Evolutionary conservation across 2,797 vertebrate species (phyloP).

Genomic region (Synaphobranchus kaupii): DNA sequence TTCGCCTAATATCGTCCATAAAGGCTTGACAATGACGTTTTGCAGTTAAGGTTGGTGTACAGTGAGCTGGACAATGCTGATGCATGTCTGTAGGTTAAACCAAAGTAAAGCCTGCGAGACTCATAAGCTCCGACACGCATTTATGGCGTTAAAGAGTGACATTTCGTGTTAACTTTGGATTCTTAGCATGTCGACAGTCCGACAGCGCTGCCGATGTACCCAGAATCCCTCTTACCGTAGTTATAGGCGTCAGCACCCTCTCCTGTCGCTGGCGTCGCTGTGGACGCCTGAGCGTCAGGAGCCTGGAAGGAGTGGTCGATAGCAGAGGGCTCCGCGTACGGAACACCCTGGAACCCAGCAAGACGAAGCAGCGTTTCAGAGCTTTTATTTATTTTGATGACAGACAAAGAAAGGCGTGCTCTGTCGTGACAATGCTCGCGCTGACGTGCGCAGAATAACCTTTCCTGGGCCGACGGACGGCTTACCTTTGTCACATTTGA

Average conservation of each 20-base stretch:
- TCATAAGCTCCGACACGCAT: too few species aligned
- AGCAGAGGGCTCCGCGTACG: slow-evolving; percentile 34
- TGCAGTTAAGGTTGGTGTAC: background rate
- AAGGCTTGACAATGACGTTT: background rate
- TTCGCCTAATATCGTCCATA: background rate
- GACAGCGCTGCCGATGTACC: background rate
- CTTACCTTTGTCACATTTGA: slow-evolving; percentile 45
- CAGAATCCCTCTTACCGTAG: slow-evolving; percentile 47
- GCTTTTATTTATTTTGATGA: background rate
- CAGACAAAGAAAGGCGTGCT: background rate
- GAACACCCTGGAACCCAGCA: slow-evolving; percentile 27
- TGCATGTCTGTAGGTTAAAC: too few species aligned
- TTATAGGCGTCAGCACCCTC: slow-evolving; percentile 56
- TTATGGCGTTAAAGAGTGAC: too few species aligned
- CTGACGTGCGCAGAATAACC: background rate
- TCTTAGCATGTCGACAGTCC: background rate
- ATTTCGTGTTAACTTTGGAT: too few species aligned
- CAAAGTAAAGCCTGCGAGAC: too few species aligned
- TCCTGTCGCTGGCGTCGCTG: slow-evolving; percentile 23
- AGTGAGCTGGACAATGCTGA: too few species aligned
- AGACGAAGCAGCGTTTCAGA: background rate
- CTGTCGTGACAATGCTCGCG: background rate
- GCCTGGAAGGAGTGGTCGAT: slow-evolving; percentile 24
- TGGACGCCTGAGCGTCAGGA: slow-evolving; percentile 28
- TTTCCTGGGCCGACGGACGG: background rate